Conservation (phyloP, 2,888 invertebrate genomes). For the Drosophila trichaetosa region DNA sequence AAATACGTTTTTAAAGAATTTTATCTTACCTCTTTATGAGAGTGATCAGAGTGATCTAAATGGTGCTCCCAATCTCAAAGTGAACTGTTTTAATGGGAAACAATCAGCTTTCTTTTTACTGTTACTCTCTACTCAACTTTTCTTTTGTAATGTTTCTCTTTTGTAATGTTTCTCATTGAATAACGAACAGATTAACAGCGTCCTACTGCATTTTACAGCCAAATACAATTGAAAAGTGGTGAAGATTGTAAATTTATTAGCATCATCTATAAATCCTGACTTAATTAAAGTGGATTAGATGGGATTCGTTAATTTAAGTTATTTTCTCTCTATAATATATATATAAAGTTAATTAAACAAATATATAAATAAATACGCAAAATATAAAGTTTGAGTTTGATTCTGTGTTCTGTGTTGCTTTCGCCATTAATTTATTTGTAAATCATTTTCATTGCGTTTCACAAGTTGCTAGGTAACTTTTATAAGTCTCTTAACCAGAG, state of each 20-base stretch:
- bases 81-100: no score
- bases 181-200: neutral
- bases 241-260: neutral
- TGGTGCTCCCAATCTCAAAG: no score
- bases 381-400: neutral
- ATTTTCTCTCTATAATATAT: neutral
- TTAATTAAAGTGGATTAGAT: neutral
- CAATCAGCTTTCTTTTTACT: no score
- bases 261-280: neutral
- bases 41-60: no score
- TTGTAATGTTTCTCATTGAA: neutral
- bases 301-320: neutral
- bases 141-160: no score
- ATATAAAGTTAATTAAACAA: neutral
- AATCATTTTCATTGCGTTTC: neutral
- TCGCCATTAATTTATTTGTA: neutral
- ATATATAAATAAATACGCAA: neutral
- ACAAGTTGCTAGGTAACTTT: neutral
- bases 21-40: no score
- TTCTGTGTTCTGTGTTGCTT: neutral
- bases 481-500: neutral
- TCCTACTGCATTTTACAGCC: neutral
- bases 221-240: neutral
- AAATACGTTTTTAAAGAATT: no score
- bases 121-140: no score